Conservation (phyloP, 2,888 invertebrate genomes). For the Noctua pronuba region DNA sequence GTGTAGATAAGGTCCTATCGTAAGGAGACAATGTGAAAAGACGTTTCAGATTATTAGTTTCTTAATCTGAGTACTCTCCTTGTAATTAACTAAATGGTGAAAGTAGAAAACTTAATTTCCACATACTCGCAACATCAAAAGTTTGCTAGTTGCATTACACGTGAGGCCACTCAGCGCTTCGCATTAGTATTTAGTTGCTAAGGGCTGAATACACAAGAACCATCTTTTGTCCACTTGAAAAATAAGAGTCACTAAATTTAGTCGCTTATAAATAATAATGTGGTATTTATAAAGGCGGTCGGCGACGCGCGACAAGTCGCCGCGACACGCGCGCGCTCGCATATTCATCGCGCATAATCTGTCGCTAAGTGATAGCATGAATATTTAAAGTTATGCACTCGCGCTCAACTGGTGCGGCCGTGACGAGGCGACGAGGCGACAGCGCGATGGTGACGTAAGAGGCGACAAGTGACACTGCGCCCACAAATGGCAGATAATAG, state of each 20-base stretch:
- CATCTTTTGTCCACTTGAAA: conserved; percentile 48
- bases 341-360: conserved; percentile 73
- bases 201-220: conserved; percentile 41
- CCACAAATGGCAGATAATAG: conserved; percentile 11
- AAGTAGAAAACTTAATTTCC: conserved; percentile 11
- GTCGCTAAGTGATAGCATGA: conserved; percentile 67
- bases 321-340: conserved; percentile 57
- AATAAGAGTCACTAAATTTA: conserved; percentile 55
- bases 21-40: conserved; percentile 1
- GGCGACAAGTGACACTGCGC: conserved; percentile 5
- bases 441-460: conserved; percentile 12
- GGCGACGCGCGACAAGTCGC: conserved; percentile 25
- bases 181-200: conserved; percentile 21
- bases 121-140: neutral
- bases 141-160: conserved; percentile 15
- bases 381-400: conserved; percentile 71
- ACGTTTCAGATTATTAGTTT: conserved; percentile 12
- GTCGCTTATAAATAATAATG: conserved; percentile 67
- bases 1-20: conserved; percentile 21
- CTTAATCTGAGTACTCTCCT: conserved; percentile 5
- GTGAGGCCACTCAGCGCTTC: conserved; percentile 5
- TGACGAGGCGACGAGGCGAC: conserved; percentile 14
- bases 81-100: conserved; percentile 9
- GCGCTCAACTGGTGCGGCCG: conserved; percentile 57
- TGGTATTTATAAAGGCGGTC: conserved; percentile 56